Base-by-base conservation (phyloP, 2,888 invertebrate genomes). In the Drosophila mimetica region DNA sequence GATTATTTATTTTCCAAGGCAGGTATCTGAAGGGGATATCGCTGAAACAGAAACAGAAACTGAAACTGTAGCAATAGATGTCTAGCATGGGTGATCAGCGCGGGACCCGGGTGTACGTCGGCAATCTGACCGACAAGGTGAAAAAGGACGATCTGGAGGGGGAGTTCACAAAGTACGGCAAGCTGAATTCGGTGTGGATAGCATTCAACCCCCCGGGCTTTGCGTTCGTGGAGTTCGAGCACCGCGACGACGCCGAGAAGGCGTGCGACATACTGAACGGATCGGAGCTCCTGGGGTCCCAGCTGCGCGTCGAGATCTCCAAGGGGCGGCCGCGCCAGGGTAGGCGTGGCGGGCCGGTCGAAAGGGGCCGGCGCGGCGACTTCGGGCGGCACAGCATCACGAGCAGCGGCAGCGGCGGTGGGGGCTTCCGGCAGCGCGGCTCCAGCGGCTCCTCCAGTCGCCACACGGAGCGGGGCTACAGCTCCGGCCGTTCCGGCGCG, bases 201-300 rank as follows among this genome's bases (percentile, higher is more conserved):
- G 97, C 97, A 80, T 96, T 97, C 92, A 97, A 97, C 92, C 97
- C 97, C 81, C 97, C 97, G 81, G 97, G 97, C 89, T 98, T 97
- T 92, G 97, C 97, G 76, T 97, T 97, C 93, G 96, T 97, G 91
- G 97, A 97, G 93, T 98, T 97, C 92, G 95, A 96, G 91, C 96
- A 96, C 92, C 94, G 95, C 91, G 95, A 95, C 90, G 97, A 97
- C 92, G 97, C 97, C 37, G 96, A 97, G 91, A 95, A 96, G 89
- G 97, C 97, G 74, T 97, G 97, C 93, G 91, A 92, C 75, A 95
- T 95, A 89, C 94, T 97, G 93, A 97, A 97, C 89, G 97, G 97
- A 75, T 95, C 96, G 76, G 96, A 97, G 92, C 94, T 97, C 90
- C 93, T 97, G 93, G 97, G 97, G 84, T 95, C 96, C 84, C 97